Evolutionary conservation across 1,140 invertebrate genomes (phyloP).

Genomic region (Sycobia sp.): DNA sequence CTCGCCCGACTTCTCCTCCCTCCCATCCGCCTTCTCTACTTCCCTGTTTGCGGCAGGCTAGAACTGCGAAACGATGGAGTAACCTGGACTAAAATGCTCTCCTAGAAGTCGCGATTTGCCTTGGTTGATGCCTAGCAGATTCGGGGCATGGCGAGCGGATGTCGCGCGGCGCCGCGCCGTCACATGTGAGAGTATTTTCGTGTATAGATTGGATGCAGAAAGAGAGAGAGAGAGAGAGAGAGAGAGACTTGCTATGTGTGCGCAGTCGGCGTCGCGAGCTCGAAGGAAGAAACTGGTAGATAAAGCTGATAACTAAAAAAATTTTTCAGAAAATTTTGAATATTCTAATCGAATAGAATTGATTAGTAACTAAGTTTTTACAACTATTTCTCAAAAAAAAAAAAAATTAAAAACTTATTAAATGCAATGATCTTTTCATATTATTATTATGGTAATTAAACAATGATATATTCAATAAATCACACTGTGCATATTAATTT

Average conservation of each 20-base stretch:
- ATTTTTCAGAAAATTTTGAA: too few relatives aligned
- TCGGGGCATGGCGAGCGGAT: too few relatives aligned
- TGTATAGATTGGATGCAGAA: neutral
- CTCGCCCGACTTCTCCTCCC: neutral
- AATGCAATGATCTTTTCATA: too few relatives aligned
- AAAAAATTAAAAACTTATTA: too few relatives aligned
- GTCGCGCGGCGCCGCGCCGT: neutral
- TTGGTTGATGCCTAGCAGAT: constrained; percentile 18
- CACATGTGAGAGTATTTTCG: constrained; percentile 11
- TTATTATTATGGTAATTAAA: too few relatives aligned
- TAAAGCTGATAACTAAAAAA: constrained; percentile 11
- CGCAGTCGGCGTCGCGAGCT: neutral
- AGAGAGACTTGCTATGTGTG: too few relatives aligned
- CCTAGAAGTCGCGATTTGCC: constrained; percentile 30
- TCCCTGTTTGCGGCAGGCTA: neutral
- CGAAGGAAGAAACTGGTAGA: neutral
- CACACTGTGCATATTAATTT: too few relatives aligned
- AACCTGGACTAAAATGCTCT: constrained; percentile 24
- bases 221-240: neutral
- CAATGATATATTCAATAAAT: too few relatives aligned
- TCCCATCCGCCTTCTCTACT: neutral
- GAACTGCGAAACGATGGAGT: neutral
- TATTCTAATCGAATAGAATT: too few relatives aligned
- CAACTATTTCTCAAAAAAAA: too few relatives aligned
- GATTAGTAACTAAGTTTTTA: too few relatives aligned